These are phyloP conservation scores for Tadarida brasiliensis DNA, from an alignment of 2,797 vertebrate species.

Conservation along the genomic window DNA sequence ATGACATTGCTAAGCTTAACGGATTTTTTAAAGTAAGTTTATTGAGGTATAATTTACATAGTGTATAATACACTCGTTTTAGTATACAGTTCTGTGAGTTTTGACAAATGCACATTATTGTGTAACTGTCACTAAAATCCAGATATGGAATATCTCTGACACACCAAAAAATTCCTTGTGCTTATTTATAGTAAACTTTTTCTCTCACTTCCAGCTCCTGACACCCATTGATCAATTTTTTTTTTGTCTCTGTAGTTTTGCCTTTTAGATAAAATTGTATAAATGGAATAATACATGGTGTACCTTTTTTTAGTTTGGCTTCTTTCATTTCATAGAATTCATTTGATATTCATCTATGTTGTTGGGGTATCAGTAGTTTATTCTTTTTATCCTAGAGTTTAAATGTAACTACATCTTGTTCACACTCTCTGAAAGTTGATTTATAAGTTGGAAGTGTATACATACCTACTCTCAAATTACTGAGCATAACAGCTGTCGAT, in stretches of 20 bases:
- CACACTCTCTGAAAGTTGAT: not conserved
- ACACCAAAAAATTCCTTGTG: not conserved
- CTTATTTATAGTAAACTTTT: not conserved
- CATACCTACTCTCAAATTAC: not conserved
- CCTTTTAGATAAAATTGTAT: not conserved
- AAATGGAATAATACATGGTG: not conserved
- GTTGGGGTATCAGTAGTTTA: not conserved
- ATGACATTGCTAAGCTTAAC: not conserved
- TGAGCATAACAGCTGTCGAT: not conserved
- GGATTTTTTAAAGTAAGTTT: not conserved
- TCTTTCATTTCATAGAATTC: not conserved
- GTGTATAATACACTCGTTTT: not conserved
- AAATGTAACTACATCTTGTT: not conserved
- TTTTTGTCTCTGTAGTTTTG: not conserved
- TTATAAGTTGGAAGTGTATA: not conserved
- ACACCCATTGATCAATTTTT: not conserved
- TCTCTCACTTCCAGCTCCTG: not conserved
- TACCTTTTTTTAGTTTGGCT: not conserved
- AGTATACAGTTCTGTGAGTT: conserved; percentile 1
- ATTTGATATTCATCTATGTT: not conserved
- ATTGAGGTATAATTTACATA: not conserved
- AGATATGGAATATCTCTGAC: not conserved
- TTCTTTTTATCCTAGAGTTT: not conserved
- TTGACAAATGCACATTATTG: not conserved
- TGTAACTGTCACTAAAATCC: not conserved